Evolutionary conservation across 2,888 invertebrate genomes (phyloP).

Genomic region (Cantharis nigra): DNA sequence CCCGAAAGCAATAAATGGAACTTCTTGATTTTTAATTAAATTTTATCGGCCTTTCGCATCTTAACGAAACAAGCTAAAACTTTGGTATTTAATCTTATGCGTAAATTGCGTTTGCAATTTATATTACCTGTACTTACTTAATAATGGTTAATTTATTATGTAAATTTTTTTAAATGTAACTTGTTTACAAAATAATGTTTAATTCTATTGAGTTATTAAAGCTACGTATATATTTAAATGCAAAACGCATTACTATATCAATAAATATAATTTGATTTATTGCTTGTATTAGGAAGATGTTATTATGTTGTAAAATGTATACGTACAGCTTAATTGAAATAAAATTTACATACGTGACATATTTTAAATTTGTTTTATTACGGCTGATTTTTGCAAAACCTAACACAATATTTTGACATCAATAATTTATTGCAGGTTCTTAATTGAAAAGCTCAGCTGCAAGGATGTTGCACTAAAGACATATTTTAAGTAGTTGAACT

Average conservation of each 20-base stretch:
- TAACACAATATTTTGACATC: constrained; percentile 5
- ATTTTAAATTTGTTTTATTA: constrained; percentile 14
- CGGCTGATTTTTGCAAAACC: constrained; percentile 1
- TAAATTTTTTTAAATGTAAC: constrained; percentile 16
- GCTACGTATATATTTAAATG: constrained; percentile 16
- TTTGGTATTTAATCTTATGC: neutral
- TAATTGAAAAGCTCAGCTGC: neutral
- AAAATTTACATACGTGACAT: constrained; percentile 13
- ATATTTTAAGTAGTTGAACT: neutral
- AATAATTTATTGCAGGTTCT: neutral
- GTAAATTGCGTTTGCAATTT: constrained; percentile 4
- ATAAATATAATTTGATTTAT: constrained; percentile 17
- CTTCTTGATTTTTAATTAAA: neutral
- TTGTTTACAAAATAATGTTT: constrained; percentile 16
- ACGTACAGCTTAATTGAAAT: constrained; percentile 16
- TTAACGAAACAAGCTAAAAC: neutral
- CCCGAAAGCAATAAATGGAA: neutral
- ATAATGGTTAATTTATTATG: constrained; percentile 19
- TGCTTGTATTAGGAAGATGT: constrained; percentile 5
- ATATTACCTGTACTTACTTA: constrained; percentile 4
- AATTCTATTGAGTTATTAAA: constrained; percentile 19
- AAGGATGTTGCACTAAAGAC: neutral
- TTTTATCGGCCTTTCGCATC: neutral
- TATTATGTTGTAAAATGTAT: constrained; percentile 12
- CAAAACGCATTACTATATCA: constrained; percentile 10